phyloP scores from a whole-genome alignment of 2,797 vertebrate species.

The Aldrovandia affinis region DNA sequence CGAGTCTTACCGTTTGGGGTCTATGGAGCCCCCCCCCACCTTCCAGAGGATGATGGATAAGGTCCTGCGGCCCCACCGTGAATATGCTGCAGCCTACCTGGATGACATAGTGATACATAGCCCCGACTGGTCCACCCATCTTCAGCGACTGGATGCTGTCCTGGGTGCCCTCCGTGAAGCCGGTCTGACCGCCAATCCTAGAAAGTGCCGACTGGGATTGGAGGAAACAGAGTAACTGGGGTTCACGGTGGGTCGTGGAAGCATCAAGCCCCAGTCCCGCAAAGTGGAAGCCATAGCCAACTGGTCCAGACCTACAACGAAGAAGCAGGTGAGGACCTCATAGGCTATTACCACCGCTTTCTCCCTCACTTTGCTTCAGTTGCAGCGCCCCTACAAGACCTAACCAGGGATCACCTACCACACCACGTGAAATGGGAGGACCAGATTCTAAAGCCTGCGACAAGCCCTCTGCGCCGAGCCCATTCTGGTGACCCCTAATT shows the following conservation, averaged over 20 bases:
- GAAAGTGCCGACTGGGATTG: neutral
- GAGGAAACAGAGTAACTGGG: constrained; percentile 5
- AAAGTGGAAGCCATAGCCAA: neutral
- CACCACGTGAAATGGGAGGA: neutral
- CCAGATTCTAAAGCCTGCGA: no score
- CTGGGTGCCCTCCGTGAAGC: no score
- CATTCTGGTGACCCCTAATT: no score
- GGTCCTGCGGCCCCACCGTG: no score
- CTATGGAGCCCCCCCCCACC: no score
- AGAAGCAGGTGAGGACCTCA: neutral
- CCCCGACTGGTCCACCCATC: no score
- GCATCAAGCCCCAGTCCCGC: neutral
- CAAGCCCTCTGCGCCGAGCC: no score
- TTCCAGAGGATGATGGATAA: no score
- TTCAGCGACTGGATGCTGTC: no score
- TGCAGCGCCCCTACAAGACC: neutral
- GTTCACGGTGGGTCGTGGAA: neutral
- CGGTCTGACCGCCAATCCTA: neutral
- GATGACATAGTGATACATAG: no score
- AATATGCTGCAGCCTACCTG: no score
- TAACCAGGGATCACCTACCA: neutral
- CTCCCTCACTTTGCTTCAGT: neutral
- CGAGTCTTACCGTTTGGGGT: no score
- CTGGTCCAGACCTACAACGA: neutral
- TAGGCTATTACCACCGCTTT: neutral